These are phyloP conservation scores for Malacoraja senta DNA, from an alignment of 2,797 vertebrate genomes.

Conservation along the genomic window DNA sequence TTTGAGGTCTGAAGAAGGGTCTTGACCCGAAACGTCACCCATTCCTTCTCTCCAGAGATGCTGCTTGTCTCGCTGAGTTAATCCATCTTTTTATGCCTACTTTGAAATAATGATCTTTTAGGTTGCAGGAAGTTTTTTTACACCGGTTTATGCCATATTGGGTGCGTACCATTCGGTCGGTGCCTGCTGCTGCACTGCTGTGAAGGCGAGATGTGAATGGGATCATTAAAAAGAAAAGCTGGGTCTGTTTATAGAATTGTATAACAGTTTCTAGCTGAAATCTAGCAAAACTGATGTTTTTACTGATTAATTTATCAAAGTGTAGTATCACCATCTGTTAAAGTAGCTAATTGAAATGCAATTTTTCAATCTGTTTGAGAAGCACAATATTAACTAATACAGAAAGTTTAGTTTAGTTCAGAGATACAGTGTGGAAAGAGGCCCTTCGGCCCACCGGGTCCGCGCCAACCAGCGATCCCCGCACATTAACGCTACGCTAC, in stretches of 20 bases:
- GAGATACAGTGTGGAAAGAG: no score
- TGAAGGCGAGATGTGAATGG: background rate
- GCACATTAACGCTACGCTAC: no score
- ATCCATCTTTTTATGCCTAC: no score
- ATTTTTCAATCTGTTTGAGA: background rate
- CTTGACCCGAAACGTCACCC: no score
- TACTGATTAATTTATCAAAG: slow-evolving; percentile 11
- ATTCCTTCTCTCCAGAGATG: no score
- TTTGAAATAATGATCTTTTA: background rate
- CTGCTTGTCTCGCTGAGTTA: no score
- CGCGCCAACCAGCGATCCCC: no score
- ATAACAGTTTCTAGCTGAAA: slow-evolving; percentile 18
- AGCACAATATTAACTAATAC: background rate
- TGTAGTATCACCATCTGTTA: slow-evolving; percentile 24
- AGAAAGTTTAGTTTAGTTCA: no score
- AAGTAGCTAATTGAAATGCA: background rate
- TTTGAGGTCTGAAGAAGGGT: no score
- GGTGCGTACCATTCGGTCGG: background rate
- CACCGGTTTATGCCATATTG: background rate
- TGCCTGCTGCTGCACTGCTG: background rate
- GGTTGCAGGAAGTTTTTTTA: background rate
- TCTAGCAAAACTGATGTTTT: slow-evolving; percentile 4
- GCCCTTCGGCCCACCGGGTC: no score
- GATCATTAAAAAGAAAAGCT: background rate
- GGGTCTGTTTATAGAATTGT: background rate